These are phyloP conservation scores for Pectinophora gossypiella DNA, from an alignment of 1,140 invertebrate genomes.

Conservation along the genomic window DNA sequence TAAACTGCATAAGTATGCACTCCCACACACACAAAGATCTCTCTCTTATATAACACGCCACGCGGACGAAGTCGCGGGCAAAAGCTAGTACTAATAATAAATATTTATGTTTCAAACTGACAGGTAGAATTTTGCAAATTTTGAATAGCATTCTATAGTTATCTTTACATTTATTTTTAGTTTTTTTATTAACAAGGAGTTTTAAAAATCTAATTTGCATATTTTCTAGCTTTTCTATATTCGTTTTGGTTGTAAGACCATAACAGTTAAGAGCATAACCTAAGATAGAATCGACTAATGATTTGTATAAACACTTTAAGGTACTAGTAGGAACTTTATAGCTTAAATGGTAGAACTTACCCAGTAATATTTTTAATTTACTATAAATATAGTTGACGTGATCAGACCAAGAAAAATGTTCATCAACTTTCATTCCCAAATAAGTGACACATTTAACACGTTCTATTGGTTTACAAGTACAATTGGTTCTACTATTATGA, in stretches of 20 bases:
- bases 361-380: constrained; percentile 1
- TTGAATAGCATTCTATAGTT: background rate
- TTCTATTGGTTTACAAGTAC: background rate
- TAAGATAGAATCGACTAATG: background rate
- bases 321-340: background rate
- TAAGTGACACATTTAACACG: background rate
- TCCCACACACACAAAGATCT: no score
- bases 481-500: background rate
- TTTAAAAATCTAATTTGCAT: constrained; percentile 1
- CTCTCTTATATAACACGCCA: no score
- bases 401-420: background rate
- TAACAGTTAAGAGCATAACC: background rate
- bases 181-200: background rate
- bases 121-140: background rate
- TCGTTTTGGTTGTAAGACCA: background rate
- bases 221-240: background rate
- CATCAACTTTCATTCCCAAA: background rate
- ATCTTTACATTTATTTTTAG: background rate
- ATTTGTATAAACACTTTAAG: background rate
- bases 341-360: background rate
- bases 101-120: background rate
- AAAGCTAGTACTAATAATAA: no score
- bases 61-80: no score
- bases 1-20: no score
- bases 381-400: background rate